These are phyloP conservation scores for Halictus ligatus DNA, from an alignment of 2,888 invertebrate genomes.

Conservation along the genomic window DNA sequence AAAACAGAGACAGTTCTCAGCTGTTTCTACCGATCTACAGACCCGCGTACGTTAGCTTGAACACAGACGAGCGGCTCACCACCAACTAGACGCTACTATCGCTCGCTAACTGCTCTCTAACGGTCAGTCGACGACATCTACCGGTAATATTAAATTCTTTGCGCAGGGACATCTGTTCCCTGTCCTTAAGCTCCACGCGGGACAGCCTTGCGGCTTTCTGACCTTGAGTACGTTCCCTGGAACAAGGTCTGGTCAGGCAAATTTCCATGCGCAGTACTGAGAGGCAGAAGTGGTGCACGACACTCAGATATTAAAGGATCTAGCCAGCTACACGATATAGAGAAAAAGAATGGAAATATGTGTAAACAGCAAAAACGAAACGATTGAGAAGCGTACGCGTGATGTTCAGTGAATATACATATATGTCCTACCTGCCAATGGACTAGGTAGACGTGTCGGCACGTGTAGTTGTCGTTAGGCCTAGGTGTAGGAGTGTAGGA, in stretches of 20 bases:
- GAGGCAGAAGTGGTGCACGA: constrained; percentile 47
- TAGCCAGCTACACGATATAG: constrained; percentile 23
- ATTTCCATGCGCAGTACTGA: constrained; percentile 28
- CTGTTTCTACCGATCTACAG: constrained; percentile 19
- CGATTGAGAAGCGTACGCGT: constrained; percentile 31
- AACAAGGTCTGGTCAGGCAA: constrained; percentile 21
- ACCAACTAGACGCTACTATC: constrained; percentile 62
- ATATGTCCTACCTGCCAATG: constrained; percentile 57
- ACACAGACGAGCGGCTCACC: constrained; percentile 63
- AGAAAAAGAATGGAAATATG: neutral
- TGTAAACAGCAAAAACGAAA: constrained; percentile 20
- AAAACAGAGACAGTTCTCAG: constrained; percentile 20
- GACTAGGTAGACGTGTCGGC: constrained; percentile 79
- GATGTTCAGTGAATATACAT: constrained; percentile 49
- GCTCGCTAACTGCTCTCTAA: constrained; percentile 67
- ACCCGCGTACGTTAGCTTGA: constrained; percentile 40
- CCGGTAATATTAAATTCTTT: neutral
- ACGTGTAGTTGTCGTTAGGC: constrained; percentile 78
- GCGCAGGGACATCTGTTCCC: neutral
- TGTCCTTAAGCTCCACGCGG: neutral
- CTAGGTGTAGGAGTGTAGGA: constrained; percentile 82
- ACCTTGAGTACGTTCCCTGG: constrained; percentile 2
- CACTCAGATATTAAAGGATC: constrained; percentile 28
- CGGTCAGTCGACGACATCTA: constrained; percentile 29
- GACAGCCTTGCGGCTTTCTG: neutral